Conservation (phyloP, 2,113 vertebrate species). For the Myanophis thanlyinensis region DNA sequence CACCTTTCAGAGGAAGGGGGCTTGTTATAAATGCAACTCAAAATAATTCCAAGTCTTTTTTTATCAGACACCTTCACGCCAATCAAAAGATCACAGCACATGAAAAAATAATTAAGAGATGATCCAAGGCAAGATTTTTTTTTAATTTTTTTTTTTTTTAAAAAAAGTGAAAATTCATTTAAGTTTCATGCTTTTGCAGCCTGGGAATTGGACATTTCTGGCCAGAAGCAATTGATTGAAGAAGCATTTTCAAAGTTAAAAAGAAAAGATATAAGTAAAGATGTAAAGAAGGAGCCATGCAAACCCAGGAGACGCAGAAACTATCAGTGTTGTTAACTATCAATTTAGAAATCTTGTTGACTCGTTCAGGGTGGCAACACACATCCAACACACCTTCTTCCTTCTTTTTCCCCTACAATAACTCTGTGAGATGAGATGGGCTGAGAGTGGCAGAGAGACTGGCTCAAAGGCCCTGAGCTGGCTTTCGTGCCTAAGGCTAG, state of each 20-base stretch:
- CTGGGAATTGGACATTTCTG: neutral
- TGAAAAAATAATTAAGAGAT: neutral
- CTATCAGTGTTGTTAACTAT: neutral
- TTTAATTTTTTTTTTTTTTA: too few species aligned
- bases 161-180: conserved; percentile 16
- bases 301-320: neutral
- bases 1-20: neutral
- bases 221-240: neutral
- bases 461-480: too few species aligned
- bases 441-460: too few species aligned
- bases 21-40: neutral
- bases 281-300: neutral
- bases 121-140: neutral
- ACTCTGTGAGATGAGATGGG: too few species aligned
- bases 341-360: neutral
- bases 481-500: too few species aligned
- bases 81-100: too few species aligned
- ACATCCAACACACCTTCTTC: too few species aligned
- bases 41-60: neutral
- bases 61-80: neutral
- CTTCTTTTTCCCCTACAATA: too few species aligned
- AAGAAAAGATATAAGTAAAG: neutral
- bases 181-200: conserved; percentile 24
- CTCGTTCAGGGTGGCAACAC: neutral
- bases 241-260: neutral